Percentiles rank a stretch among this genome's conserved stretches.
These are phyloP conservation scores for Philaethria dido DNA, from an alignment of 2,888 invertebrate genomes.

Conservation along the genomic window DNA sequence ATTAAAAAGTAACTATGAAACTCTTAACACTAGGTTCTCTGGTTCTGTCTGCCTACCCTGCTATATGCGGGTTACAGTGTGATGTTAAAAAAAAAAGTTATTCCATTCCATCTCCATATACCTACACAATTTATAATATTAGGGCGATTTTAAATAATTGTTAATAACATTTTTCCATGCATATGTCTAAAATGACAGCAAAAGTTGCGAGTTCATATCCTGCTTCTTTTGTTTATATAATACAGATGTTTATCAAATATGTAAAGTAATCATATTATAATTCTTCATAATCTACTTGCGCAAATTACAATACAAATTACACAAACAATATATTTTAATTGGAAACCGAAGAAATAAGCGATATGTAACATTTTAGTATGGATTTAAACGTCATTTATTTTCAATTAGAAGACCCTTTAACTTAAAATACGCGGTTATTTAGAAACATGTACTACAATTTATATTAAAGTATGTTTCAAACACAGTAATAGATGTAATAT, in stretches of 20 bases:
- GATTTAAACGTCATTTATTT: no score
- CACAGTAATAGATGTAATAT: not conserved
- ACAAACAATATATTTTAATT: not conserved
- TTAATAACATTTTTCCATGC: not conserved
- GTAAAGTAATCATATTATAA: not conserved
- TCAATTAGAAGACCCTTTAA: no score
- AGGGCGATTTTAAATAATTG: not conserved
- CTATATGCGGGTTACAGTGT: no score
- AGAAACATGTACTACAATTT: no score
- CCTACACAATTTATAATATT: no score
- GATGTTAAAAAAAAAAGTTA: no score
- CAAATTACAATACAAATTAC: not conserved
- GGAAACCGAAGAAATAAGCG: not conserved
- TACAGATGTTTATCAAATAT: constrained; percentile 7
- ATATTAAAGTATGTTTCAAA: not conserved
- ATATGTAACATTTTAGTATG: no score
- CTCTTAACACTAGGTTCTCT: no score
- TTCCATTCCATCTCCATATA: no score
- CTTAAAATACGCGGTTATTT: no score
- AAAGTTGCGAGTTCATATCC: constrained; percentile 1
- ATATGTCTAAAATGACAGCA: not conserved
- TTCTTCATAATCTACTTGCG: not conserved
- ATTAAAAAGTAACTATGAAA: no score
- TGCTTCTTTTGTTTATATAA: not conserved
- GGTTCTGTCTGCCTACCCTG: no score